Evolutionary conservation across 2,888 invertebrate species (phyloP), one percentile per base, ranked within the genome.

Genomic region (Acleris laterana): DNA sequence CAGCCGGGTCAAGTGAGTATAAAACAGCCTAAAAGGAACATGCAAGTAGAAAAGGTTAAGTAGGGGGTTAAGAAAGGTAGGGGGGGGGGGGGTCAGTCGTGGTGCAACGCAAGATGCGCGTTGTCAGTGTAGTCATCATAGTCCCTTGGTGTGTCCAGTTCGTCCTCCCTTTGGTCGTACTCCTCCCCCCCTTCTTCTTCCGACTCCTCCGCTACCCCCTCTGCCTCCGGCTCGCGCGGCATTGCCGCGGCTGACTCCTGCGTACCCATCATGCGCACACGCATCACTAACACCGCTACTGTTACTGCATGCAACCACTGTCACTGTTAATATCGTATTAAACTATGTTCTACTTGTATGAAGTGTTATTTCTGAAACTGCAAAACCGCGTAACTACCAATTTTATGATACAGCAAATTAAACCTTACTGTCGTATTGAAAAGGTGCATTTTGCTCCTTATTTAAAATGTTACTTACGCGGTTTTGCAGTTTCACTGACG

Each of bases 91-190:
- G n/a, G 71, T 87, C 84, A 89, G 87, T 89, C 88, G 77, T 79
- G 87, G 75, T 79, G 85, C 64, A 73, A 82, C 71, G 86, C 74
- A 75, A 78, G 82, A 75, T 88, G 87, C 76, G 88, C 82, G 84
- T 91, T 89, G 82, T 91, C 90, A 55, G 81, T 80, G 85, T 92
- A 91, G 84, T 91, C 91, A 77, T 90, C 90, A 82, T 91, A 90
- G 79, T 90, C 88, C 68, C 85, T 83, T 74, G 84, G 77, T 70
- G 82, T 75, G 65, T 87, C 88, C 6, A 83, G 83, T 70, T 88
- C 88, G 74, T 85, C 84, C 70, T 87, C 85, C 71, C 80, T 79
- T 67, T 76, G 80, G 68, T 87, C 86, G 77, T 86, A 82, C 71
- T 89, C 86, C 69, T 82, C 84, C 61, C 72, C 78, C 28, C 69